These are phyloP conservation scores for Aplysia californica DNA, from an alignment of 1,140 invertebrate species.

Conservation along the genomic window DNA sequence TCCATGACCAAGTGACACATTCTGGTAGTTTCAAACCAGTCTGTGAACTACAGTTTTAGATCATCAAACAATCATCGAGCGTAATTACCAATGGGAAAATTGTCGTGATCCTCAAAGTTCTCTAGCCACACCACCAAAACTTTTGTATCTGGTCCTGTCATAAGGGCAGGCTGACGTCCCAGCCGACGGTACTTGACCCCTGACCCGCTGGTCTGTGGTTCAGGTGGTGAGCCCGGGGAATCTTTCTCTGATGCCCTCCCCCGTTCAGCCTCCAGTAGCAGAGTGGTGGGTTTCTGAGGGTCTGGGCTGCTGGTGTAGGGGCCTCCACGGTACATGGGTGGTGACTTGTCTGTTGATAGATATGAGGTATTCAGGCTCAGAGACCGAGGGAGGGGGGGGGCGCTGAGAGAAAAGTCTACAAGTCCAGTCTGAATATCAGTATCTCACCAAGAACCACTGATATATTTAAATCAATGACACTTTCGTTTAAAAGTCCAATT, in stretches of 20 bases:
- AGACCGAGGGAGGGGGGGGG: neutral
- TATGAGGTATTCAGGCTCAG: too few species aligned
- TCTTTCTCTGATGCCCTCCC: slow-evolving; percentile 4
- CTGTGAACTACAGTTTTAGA: too few species aligned
- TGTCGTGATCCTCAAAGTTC: slow-evolving; percentile 90
- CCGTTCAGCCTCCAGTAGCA: slow-evolving; percentile 24
- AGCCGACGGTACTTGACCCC: slow-evolving; percentile 32
- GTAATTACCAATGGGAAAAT: slow-evolving; percentile 85
- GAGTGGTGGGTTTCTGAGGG: slow-evolving; percentile 17
- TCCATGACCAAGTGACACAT: too few species aligned
- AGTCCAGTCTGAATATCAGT: too few species aligned
- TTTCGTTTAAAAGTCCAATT: too few species aligned
- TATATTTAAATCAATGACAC: too few species aligned
- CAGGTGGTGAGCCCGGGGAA: slow-evolving; percentile 29
- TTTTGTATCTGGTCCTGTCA: slow-evolving; percentile 72
- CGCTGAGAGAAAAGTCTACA: too few species aligned
- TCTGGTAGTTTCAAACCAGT: too few species aligned
- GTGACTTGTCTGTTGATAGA: slow-evolving; percentile 44
- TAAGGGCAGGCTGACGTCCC: slow-evolving; percentile 50
- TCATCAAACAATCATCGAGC: too few species aligned
- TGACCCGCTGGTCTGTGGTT: slow-evolving; percentile 57
- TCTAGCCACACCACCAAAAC: slow-evolving; percentile 96
- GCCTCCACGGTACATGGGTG: slow-evolving; percentile 25
- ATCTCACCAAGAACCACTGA: too few species aligned
- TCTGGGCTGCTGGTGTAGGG: slow-evolving; percentile 1